phyloP scores from a whole-genome alignment of 2,888 invertebrate genomes.

The Allophyes oxyacanthae region DNA sequence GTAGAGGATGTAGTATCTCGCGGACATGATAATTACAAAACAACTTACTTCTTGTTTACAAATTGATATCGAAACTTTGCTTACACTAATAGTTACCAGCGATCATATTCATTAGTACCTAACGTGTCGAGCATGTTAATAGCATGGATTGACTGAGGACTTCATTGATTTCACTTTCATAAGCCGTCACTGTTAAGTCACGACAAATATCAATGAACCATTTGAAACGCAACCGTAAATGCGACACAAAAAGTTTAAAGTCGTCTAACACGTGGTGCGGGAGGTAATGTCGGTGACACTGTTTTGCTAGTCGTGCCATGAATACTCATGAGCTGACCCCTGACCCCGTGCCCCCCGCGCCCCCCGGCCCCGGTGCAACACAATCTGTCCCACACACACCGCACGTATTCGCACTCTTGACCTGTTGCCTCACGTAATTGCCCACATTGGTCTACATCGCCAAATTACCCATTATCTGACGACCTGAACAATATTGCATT shows the following conservation, averaged over 20 bases:
- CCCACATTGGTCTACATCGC: too few species aligned
- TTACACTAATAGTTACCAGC: too few species aligned
- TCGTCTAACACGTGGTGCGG: neutral
- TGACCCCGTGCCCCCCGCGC: too few species aligned
- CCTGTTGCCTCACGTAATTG: neutral
- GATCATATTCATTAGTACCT: neutral
- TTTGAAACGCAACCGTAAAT: neutral
- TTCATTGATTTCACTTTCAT: slow-evolving; percentile 6
- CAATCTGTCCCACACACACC: neutral
- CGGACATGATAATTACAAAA: neutral
- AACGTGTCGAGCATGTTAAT: neutral
- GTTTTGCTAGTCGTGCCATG: slow-evolving; percentile 1
- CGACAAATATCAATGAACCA: neutral
- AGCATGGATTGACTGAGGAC: neutral
- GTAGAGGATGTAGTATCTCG: too few species aligned
- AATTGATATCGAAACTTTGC: neutral
- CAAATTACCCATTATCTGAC: too few species aligned
- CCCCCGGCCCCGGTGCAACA: neutral
- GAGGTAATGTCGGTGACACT: neutral
- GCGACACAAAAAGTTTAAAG: neutral
- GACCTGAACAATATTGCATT: too few species aligned
- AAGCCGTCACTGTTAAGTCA: neutral
- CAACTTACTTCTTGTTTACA: neutral
- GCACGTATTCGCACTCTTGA: neutral
- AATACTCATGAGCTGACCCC: slow-evolving; percentile 12